phyloP scores from a whole-genome alignment of 1,140 invertebrate genomes.

The Diorhabda sublineata region DNA sequence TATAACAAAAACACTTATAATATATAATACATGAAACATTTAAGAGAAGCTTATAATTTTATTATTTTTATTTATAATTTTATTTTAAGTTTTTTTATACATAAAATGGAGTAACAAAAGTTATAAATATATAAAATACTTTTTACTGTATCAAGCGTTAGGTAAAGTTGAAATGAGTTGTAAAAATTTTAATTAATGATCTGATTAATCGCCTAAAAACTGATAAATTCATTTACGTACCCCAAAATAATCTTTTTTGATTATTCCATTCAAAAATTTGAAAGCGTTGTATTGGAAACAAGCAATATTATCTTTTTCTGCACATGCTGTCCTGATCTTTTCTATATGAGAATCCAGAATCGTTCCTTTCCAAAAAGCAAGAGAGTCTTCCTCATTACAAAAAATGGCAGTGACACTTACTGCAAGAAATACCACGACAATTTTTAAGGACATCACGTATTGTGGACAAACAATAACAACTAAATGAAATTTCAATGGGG shows the following conservation, averaged over 20 bases:
- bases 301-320: slow-evolving; percentile 65
- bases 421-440: not conserved
- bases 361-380: slow-evolving; percentile 64
- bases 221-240: slow-evolving; percentile 31
- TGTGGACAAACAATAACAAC: slow-evolving; percentile 4
- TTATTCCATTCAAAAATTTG: slow-evolving; percentile 69
- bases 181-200: too few species aligned
- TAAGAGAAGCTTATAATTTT: too few species aligned
- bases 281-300: slow-evolving; percentile 80
- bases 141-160: too few species aligned
- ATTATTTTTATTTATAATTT: too few species aligned
- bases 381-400: slow-evolving; percentile 31
- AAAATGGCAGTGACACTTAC: not conserved
- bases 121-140: too few species aligned
- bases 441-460: slow-evolving; percentile 16
- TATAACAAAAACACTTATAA: not conserved
- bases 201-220: too few species aligned
- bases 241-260: slow-evolving; percentile 72
- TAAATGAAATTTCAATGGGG: slow-evolving; percentile 11
- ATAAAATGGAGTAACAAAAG: too few species aligned
- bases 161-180: too few species aligned
- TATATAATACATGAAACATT: too few species aligned
- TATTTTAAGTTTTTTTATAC: too few species aligned
- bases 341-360: slow-evolving; percentile 67
- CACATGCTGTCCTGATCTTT: slow-evolving; percentile 68